Conservation (phyloP, 2,888 invertebrate genomes). For the Temnothorax unifasciatus region DNA sequence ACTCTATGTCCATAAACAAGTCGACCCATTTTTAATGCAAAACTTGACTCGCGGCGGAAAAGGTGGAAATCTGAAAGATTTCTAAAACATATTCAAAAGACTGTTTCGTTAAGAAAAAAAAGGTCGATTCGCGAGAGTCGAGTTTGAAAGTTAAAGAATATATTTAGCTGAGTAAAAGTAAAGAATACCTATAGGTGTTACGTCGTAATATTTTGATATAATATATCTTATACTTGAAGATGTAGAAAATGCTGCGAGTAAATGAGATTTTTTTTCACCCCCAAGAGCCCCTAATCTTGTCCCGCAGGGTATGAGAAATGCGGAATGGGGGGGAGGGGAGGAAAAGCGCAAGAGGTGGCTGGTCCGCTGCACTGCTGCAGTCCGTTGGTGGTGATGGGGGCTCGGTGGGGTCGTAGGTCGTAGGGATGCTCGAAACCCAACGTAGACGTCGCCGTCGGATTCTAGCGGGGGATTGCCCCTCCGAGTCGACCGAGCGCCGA, state of each 20-base stretch:
- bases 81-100: neutral
- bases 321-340: neutral
- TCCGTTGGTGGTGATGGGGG: no score
- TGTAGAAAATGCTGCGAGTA: neutral
- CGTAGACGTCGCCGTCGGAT: neutral
- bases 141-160: no score
- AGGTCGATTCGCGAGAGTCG: neutral
- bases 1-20: no score
- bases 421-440: neutral
- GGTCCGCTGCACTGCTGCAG: no score
- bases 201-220: no score
- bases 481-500: conserved; percentile 51
- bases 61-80: neutral
- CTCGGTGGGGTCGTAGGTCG: neutral
- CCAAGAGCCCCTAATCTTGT: neutral
- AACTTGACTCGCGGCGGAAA: neutral
- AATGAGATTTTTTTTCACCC: neutral
- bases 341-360: neutral
- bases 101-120: neutral
- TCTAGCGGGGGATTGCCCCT: conserved; percentile 29
- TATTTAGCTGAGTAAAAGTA: no score
- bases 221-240: neutral
- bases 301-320: neutral
- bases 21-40: no score
- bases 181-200: no score